Evolutionary conservation across 1,140 invertebrate species (phyloP).

Genomic region (Apolygus lucorum): DNA sequence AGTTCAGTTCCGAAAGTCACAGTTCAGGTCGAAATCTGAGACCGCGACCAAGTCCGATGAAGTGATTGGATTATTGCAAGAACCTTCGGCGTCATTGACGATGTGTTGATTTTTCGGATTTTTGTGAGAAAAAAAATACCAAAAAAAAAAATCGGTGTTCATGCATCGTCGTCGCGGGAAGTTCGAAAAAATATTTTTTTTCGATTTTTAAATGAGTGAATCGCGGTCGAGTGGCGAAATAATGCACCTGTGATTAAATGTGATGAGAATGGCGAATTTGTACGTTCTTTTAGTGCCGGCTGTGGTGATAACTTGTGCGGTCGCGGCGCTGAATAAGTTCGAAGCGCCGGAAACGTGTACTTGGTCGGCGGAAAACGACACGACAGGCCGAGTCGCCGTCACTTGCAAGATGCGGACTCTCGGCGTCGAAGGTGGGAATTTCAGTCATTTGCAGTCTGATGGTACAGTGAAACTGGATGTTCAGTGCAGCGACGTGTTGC

Average conservation of each 20-base stretch:
- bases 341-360: slow-evolving; percentile 39
- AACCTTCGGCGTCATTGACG: too few species aligned
- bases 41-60: too few species aligned
- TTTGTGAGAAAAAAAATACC: too few species aligned
- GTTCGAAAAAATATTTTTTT: background rate
- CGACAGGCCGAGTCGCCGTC: slow-evolving; percentile 45
- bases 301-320: background rate
- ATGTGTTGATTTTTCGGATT: background rate
- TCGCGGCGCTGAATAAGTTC: background rate
- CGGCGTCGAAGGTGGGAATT: slow-evolving; percentile 49
- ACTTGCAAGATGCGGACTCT: slow-evolving; percentile 60
- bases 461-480: slow-evolving; percentile 58
- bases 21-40: background rate
- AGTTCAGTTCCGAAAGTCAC: background rate
- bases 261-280: background rate
- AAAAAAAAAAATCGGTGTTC: background rate
- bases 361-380: slow-evolving; percentile 51
- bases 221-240: background rate
- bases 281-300: background rate
- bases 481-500: slow-evolving; percentile 64
- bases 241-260: slow-evolving; percentile 8
- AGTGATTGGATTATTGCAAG: too few species aligned
- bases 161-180: background rate
- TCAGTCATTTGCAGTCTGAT: slow-evolving; percentile 53
- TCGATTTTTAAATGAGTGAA: background rate